Evolutionary conservation across 1,140 invertebrate genomes (phyloP), one percentile per base, ranked within the genome.

Genomic region (Drosophila watanabei): DNA sequence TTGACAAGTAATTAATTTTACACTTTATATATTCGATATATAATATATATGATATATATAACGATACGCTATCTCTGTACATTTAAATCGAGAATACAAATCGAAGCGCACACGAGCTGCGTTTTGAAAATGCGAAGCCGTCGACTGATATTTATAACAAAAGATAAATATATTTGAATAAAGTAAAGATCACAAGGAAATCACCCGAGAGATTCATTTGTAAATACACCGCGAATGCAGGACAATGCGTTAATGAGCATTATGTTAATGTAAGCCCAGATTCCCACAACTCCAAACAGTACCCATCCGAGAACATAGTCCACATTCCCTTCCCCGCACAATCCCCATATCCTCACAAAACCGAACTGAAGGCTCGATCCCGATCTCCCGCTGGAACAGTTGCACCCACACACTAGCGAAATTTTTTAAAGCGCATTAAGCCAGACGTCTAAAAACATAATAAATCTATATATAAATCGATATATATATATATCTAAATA

Each of bases 61-160:
- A 71, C 48, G 24, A 73, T 58, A 76, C 65, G 30, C 63, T 69
- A 72, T 70, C 37, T 70, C 65, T 73, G 41, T 73, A 73, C 30
- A 71, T 73, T 59, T 73, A 78, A 73, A 66, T 84, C 61, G 65
- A 61, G 69, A 80, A 75, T 61, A 79, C 61, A 80, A 80, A 80
- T 48, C 35, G 58, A 80, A 80, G 46, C 78, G 78, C 78, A 80
- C 77, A 80, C 70, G 63, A 80, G 77, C 79, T 80, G 79, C 77
- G 79, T 78, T 78, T 79, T 58, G 52, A 79, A 79, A 80, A 75
- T 81, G 78, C 79, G 71, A 80, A 81, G 79, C 80, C 81, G 82
- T 89, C 80, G 85, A 89, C 85, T 89, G 85, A 89, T 89, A 89
- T 85, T 85, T 90, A 77, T 89, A 85, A 73, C 46, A 73, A 71